Base-by-base conservation (phyloP, 2,113 vertebrate species). In the Mesitornis unicolor region DNA sequence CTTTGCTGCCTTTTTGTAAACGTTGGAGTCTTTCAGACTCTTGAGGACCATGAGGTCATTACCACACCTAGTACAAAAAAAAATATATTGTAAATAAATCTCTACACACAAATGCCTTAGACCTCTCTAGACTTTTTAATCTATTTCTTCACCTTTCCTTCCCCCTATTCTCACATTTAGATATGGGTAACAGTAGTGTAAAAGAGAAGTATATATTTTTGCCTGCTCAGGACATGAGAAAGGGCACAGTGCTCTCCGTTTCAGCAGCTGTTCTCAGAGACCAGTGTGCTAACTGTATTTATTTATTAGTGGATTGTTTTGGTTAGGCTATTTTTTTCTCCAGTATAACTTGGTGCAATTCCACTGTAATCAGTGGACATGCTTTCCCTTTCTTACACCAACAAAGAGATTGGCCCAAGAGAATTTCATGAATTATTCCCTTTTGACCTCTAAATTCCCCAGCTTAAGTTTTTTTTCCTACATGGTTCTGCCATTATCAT, bases 171-270 rank as follows among this genome's bases (percentile, higher is more conserved):
- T 94, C 83, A 80, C 47, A 81, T 89, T 89, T 80, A 92, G 73
- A 16, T 56, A 28, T 21, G 77, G 28, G 56, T 68, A 68, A 61
- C 25, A 67, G 36, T 29, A 57, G 61, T 75, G 48, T 73, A 95
- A 95, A 92, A 43, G 33, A 71, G 76, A 84, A 56, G 19, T 78
- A 33, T 84, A 8, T 93, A 95, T 92, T 95, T 96, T 96, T 81
- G 48, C 93, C 84, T 75, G 21, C 73, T 56, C 63, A 78, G 93
- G 93, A 95, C 80, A 75, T 95, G 91, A 96, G 93, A 95, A 96
- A 95, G 95, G 91, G 81, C 87, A 92, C 47, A 33, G 80, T 53
- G 56, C 53, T 68, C 36, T 84, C 53, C 69, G 35, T 68, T 70
- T 91, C 86, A 87, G 89, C 91, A 96, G 81, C 80, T 95, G 87